Conservation (phyloP, 92 coral and sea anemone species). For the Phymanthus crucifer region DNA sequence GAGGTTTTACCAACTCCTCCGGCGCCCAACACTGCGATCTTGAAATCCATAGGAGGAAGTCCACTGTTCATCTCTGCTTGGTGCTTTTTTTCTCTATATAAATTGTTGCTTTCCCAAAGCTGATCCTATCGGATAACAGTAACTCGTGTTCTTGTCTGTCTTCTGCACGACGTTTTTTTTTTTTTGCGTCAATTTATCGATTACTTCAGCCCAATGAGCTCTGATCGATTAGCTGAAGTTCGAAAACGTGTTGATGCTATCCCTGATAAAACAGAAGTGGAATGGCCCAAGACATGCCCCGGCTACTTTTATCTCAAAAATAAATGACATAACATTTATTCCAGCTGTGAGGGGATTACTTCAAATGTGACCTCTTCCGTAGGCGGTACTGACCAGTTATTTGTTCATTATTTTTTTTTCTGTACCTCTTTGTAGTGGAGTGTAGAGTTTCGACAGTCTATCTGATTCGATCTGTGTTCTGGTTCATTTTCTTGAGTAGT, state of each 20-base stretch:
- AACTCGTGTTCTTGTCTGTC: neutral
- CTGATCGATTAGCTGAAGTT: neutral
- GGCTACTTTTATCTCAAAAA: neutral
- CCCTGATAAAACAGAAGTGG: neutral
- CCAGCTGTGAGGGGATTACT: conserved; percentile 1
- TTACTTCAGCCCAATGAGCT: no score
- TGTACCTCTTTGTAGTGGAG: neutral
- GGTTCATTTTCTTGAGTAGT: neutral
- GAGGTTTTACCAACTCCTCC: conserved; percentile 80
- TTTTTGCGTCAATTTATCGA: neutral
- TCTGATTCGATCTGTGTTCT: conserved; percentile 7
- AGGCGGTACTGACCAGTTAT: neutral
- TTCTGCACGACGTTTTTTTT: neutral
- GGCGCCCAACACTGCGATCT: conserved; percentile 70
- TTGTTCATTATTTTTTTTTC: neutral
- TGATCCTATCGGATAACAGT: neutral
- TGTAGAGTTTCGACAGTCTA: neutral
- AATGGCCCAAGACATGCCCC: neutral
- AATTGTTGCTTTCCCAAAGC: neutral
- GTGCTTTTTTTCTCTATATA: neutral
- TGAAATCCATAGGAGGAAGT: conserved; percentile 64
- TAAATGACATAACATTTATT: conserved; percentile 1
- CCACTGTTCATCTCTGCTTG: conserved; percentile 26
- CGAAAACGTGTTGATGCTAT: neutral
- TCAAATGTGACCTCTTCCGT: neutral